Evolutionary conservation across 2,113 vertebrate species (phyloP).

Genomic region (Trematomus loennbergii): DNA sequence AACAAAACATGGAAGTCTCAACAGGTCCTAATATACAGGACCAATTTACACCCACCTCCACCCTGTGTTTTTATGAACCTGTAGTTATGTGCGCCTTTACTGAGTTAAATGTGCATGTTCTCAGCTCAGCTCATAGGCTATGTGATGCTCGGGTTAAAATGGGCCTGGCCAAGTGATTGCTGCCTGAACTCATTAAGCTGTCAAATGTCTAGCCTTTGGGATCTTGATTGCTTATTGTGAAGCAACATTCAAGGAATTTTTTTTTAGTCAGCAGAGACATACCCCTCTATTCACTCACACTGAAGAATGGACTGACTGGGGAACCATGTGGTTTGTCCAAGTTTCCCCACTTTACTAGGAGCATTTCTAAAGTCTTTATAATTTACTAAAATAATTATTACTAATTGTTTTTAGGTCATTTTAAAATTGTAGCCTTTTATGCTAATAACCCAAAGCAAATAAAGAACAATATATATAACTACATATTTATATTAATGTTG

Average conservation of each 20-base stretch:
- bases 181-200: conserved; percentile 80
- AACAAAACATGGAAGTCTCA: conserved; percentile 90
- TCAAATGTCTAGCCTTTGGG: conserved; percentile 73
- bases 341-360: conserved; percentile 18
- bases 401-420: not conserved
- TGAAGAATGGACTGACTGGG: conserved; percentile 28
- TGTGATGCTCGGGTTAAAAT: conserved; percentile 67
- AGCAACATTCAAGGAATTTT: conserved; percentile 76
- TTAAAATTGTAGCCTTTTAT: not conserved
- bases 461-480: not conserved
- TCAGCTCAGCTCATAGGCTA: conserved; percentile 49
- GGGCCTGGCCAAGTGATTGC: conserved; percentile 69
- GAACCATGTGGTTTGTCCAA: conserved; percentile 25
- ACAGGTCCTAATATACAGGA: conserved; percentile 82
- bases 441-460: not conserved
- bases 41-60: conserved; percentile 75
- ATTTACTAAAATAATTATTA: not conserved
- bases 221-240: conserved; percentile 82
- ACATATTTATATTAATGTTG: not conserved
- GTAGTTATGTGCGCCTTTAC: conserved; percentile 87
- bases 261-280: conserved; percentile 40
- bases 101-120: conserved; percentile 79
- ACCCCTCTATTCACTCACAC: conserved; percentile 36
- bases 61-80: conserved; percentile 79
- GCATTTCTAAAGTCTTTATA: not conserved